Base-by-base conservation (phyloP, 2,113 vertebrate genomes). In the Dendropsophus ebraccatus region DNA sequence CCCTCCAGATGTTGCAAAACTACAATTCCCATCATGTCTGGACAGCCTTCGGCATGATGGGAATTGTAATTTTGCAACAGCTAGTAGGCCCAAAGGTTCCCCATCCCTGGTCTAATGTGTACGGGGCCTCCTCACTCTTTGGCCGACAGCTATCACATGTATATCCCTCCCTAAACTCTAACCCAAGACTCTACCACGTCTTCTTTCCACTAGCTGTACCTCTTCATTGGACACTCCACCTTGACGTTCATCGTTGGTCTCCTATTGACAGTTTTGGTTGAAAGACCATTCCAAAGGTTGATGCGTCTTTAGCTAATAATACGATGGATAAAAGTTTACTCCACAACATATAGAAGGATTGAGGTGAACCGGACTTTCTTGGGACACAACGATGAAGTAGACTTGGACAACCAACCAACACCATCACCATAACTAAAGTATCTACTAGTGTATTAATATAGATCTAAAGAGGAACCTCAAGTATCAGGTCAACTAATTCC, bases 211-310 rank as follows among this genome's bases (percentile, higher is more conserved):
- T 58, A 96, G 96, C 91, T 97, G 87, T 97, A 94, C 88, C 91
- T 96, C 81, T 96, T 96, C 89, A 84, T 93, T 0, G 95, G 95
- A 80, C 94, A 96, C 87, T 88, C 93, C 69, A 81, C 92, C 37
- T 84, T 95, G 88, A 94, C 96, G 0, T 23, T 95, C 58, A 16
- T 88, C 80, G 45, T 87, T 2, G 93, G 93, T 83, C 91, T 93
- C 41, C 83, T 91, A 32, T 88, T 97, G 52, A 96, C 91, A 0
- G 89, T 95, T 72, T 90, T 94, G 87, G 62, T 96, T 12, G 95
- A 96, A 92, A 96, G 91, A 58, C 96, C 95, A 0, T 93, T 91
- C 74, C 89, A 88, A 87, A 74, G 84, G 1, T 70, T 92, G 88
- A 28, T 81, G 28, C 35, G 28, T n/a, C 50, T 47, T 73, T 74